These are phyloP conservation scores for Adoxophyes honmai DNA, from an alignment of 1,140 invertebrate genomes.

Conservation along the genomic window DNA sequence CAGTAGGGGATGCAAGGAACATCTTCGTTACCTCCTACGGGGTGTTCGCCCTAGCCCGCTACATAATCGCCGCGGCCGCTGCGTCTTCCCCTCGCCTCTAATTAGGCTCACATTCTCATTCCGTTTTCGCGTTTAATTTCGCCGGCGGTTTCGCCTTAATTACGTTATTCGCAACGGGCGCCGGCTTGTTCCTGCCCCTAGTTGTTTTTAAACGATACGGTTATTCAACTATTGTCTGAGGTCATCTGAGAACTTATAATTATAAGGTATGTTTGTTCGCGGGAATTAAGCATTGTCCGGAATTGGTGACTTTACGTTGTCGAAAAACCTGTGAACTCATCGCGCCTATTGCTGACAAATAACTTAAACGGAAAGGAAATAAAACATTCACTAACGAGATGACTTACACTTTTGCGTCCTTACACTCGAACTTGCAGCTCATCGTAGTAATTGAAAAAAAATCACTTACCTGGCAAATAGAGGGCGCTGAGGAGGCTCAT, in stretches of 20 bases:
- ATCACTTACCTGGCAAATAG: slow-evolving; percentile 74
- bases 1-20: too few relatives aligned
- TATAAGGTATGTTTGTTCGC: too few relatives aligned
- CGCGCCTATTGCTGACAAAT: slow-evolving; percentile 44
- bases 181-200: slow-evolving; percentile 23
- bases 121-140: slow-evolving; percentile 77
- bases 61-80: slow-evolving; percentile 28
- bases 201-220: slow-evolving; percentile 33
- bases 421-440: slow-evolving; percentile 64
- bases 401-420: slow-evolving; percentile 61
- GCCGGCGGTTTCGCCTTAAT: slow-evolving; percentile 75
- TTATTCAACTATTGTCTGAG: slow-evolving; percentile 21
- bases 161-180: slow-evolving; percentile 64
- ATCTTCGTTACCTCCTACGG: too few relatives aligned
- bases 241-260: neutral
- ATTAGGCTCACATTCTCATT: slow-evolving; percentile 78
- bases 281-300: too few relatives aligned
- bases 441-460: slow-evolving; percentile 74
- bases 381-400: slow-evolving; percentile 65
- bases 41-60: neutral
- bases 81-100: slow-evolving; percentile 64
- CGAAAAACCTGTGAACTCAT: slow-evolving; percentile 37
- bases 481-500: slow-evolving; percentile 48
- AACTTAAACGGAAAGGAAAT: slow-evolving; percentile 40
- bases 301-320: neutral